Conservation (phyloP, 1,140 invertebrate species). For the Mya arenaria region DNA sequence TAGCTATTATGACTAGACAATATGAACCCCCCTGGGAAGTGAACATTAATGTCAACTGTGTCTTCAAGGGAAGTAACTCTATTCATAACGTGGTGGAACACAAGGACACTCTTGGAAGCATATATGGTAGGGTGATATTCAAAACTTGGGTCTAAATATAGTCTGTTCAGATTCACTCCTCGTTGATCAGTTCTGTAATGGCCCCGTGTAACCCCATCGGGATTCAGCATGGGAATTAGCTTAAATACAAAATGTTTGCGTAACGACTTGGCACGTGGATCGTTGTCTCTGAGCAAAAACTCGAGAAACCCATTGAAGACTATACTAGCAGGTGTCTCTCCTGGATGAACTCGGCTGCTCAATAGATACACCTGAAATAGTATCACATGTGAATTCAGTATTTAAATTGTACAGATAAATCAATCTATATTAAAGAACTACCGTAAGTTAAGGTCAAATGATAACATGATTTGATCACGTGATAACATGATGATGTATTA, state of each 20-base stretch:
- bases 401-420: too few species aligned
- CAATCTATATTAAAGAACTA: too few species aligned
- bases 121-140: constrained; percentile 80
- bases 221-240: constrained; percentile 95
- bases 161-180: constrained; percentile 81
- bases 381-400: constrained; percentile 8
- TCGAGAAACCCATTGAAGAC: constrained; percentile 82
- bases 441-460: too few species aligned
- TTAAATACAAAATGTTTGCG: constrained; percentile 93
- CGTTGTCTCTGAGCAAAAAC: constrained; percentile 79
- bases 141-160: constrained; percentile 80
- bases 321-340: constrained; percentile 81
- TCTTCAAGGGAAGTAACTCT: constrained; percentile 61
- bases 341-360: constrained; percentile 81
- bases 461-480: too few species aligned
- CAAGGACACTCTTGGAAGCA: constrained; percentile 80
- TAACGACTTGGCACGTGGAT: constrained; percentile 76
- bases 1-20: constrained; percentile 58
- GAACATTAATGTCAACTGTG: constrained; percentile 62
- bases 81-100: constrained; percentile 79
- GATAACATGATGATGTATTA: too few species aligned
- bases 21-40: constrained; percentile 66
- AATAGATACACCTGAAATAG: constrained; percentile 78
- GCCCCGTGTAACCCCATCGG: constrained; percentile 94
- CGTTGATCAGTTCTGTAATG: constrained; percentile 94